Evolutionary conservation across 2,113 vertebrate species (phyloP), one percentile per base, ranked within the genome.

Genomic region (Tetrax tetrax): DNA sequence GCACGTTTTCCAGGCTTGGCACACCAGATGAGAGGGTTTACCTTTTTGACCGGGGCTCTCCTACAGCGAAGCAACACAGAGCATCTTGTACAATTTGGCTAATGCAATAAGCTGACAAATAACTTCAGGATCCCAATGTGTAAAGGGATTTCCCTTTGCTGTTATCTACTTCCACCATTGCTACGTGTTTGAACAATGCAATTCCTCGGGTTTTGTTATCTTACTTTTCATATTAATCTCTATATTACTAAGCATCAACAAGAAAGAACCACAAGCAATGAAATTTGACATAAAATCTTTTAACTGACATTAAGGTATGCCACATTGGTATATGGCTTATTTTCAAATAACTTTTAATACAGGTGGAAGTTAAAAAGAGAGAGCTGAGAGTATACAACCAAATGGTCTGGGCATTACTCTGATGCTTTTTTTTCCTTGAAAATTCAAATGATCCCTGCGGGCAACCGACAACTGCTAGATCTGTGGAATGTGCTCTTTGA

Each of bases 401-500:
- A 98, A 98, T 70, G 90, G 94, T 79, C 95, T 97, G 89, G 96
- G 97, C 97, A 96, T 97, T 97, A 97, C 95, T 95, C 78, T 96
- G 93, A 87, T 96, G 90, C 38, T 92, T 97, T 97, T 86, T 54
- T 90, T 91, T n/a, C 77, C 83, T 95, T 96, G 96, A 97, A 98
- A 98, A 98, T 99, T 98, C 98, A 98, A 98, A 98, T 97, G 97
- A 99, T 98, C 98, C 99, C 99, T 98, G 98, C 98, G 98, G 99
- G 99, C 98, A 98, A 98, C 97, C 95, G 71, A 98, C 98, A 98
- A 98, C 98, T 98, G 98, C 98, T 98, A 96, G 98, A 98, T 98
- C 96, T 98, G 92, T 98, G 98, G 98, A 99, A 99, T 99, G 99
- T 99, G 99, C 98, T 99, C 98, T 98, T 98, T 99, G 99, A 99